Evolutionary conservation across 1,140 invertebrate genomes (phyloP), one percentile per base, ranked within the genome.

Genomic region (Thrips palmi): DNA sequence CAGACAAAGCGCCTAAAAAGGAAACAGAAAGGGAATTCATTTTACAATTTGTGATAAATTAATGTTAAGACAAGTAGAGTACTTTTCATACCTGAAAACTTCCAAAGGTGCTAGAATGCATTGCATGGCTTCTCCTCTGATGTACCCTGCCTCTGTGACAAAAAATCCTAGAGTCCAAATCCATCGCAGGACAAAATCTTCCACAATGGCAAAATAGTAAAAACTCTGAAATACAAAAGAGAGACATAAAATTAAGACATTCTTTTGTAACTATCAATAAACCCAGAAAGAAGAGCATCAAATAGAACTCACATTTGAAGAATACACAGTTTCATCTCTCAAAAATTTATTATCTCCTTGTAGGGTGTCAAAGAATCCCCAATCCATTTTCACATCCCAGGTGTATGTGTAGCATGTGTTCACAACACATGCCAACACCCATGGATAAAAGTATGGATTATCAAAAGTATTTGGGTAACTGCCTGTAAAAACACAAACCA

Each of bases 131-230:
- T 97, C 91, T 3, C 65, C 61, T 44, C 78, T 71, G 17, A 91
- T 64, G 29, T 75, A 69, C 21, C 73, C 70, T 48, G 82, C 78
- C 59, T 97, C 85, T 1, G 74, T 83, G 7, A 97, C 56, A 39
- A 84, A 74, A 47, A 93, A 81, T 20, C 82, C 85, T 8, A 86
- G 54, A 0, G 71, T 72, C 96, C 96, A 99, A 12, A 78, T 71
- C 55, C 97, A 96, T 47, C 94, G 68, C 17, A 98, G 58, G 22
- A 97, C 59, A 42, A 94, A 75, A 63, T 99, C 92, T 63, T 97
- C 91, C 30, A 97, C 64, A 37, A 97, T 93, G 19, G 92, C 93
- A 62, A 94, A 88, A 56, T 98, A 98, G 57, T 97, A 97, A 52
- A 91, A 97, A 44, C 69, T 68, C 77, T 84, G 51, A 22, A 63